Evolutionary conservation across 2,888 invertebrate species (phyloP).

Genomic region (Drosophila melanosoma): DNA sequence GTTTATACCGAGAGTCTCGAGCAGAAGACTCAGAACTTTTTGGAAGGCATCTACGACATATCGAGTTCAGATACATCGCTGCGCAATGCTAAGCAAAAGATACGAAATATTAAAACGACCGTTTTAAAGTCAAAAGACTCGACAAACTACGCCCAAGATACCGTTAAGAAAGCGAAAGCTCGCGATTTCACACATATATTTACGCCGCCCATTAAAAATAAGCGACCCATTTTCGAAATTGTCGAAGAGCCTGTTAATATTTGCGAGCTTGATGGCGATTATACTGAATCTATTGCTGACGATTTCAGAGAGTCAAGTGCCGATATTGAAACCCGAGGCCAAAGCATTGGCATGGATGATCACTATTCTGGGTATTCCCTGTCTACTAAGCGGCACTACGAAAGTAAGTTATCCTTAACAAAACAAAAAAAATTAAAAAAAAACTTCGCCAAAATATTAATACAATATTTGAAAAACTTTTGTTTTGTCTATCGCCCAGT

Average conservation of each 20-base stretch:
- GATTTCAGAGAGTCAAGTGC: constrained; percentile 82
- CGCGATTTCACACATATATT: constrained; percentile 85
- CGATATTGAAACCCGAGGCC: constrained; percentile 79
- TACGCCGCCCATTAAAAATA: constrained; percentile 82
- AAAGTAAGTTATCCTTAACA: constrained; percentile 72
- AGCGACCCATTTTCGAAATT: constrained; percentile 84
- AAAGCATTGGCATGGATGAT: constrained; percentile 83
- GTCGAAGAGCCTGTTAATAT: constrained; percentile 82
- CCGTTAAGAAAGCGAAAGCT: constrained; percentile 84
- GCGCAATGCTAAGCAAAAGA: constrained; percentile 84
- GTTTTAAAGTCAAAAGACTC: constrained; percentile 84
- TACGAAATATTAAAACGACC: constrained; percentile 84
- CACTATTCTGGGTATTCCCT: constrained; percentile 86
- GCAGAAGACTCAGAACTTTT: constrained; percentile 84
- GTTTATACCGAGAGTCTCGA: constrained; percentile 84
- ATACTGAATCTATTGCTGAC: constrained; percentile 81
- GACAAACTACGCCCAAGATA: constrained; percentile 85
- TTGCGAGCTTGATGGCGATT: constrained; percentile 69
- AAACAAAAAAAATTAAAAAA: background rate
- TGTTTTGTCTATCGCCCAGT: constrained; percentile 23
- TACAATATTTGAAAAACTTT: background rate
- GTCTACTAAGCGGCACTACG: constrained; percentile 87
- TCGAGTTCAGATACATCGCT: constrained; percentile 82
- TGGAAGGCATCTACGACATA: constrained; percentile 83
- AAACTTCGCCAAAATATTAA: background rate